phyloP scores from a whole-genome alignment of 2,113 vertebrate species.

The Hemichromis elongatus region DNA sequence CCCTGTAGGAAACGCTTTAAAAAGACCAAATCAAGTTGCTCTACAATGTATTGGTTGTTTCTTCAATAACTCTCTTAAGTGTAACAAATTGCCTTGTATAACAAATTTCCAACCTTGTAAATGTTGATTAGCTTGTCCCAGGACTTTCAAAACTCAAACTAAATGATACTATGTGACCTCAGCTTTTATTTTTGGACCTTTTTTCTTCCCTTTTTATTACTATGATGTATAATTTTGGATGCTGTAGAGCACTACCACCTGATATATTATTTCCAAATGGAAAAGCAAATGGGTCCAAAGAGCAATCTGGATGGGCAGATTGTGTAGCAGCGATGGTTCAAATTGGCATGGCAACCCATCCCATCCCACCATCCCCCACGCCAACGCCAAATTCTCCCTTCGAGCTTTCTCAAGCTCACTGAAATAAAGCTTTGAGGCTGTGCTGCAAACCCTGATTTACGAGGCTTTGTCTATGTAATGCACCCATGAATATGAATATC shows the following conservation, averaged over 20 bases:
- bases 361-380: not conserved
- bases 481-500: slow-evolving; percentile 43
- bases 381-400: slow-evolving; percentile 28
- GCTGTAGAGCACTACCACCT: not conserved
- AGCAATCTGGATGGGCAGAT: slow-evolving; percentile 63
- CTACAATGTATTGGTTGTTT: not conserved
- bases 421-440: slow-evolving; percentile 21
- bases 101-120: not conserved
- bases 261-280: not conserved
- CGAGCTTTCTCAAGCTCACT: slow-evolving; percentile 30
- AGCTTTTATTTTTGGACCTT: not conserved
- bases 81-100: not conserved
- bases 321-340: slow-evolving; percentile 37
- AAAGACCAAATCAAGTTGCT: not conserved
- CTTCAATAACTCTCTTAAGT: not conserved
- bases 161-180: not conserved
- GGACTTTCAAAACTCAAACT: not conserved
- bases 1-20: not conserved
- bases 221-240: not conserved
- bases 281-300: slow-evolving; percentile 41
- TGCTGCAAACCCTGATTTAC: slow-evolving; percentile 20
- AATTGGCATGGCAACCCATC: slow-evolving; percentile 3
- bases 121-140: not conserved
- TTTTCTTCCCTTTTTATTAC: not conserved
- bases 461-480: slow-evolving; percentile 17